A percentile compares a stretch with the other conserved stretches of the same genome.
phyloP scores from a whole-genome alignment of 2,113 vertebrate genomes.

The Clarias batrachus region DNA sequence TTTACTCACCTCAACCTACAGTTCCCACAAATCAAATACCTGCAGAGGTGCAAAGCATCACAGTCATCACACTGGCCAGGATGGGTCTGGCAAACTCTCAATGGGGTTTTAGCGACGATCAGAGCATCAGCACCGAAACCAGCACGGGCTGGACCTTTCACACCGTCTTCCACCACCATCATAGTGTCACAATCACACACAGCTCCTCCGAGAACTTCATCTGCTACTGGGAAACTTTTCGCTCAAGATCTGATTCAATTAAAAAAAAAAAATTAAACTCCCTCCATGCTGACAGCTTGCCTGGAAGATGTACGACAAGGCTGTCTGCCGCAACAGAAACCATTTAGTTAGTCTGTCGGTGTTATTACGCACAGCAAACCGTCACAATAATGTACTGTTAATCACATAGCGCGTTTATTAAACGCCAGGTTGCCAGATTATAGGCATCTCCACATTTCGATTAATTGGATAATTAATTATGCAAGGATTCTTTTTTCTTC shows the following conservation, averaged over 20 bases:
- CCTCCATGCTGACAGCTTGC: conserved; percentile 65
- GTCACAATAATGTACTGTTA: neutral
- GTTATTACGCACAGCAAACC: neutral
- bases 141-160: neutral
- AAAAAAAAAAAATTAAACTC: conserved; percentile 56
- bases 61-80: conserved; percentile 58
- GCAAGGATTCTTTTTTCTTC: too few relatives aligned
- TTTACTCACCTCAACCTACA: conserved; percentile 68
- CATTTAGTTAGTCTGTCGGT: neutral
- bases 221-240: conserved; percentile 12
- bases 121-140: conserved; percentile 53
- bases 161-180: conserved; percentile 43
- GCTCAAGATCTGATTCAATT: conserved; percentile 48
- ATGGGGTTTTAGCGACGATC: conserved; percentile 64
- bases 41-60: conserved; percentile 67
- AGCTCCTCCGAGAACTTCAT: conserved; percentile 33
- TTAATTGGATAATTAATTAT: neutral
- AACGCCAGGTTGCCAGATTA: conserved; percentile 4
- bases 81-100: conserved; percentile 64
- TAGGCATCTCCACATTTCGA: fast-evolving
- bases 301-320: conserved; percentile 48
- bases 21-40: conserved; percentile 63
- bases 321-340: neutral
- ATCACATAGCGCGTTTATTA: neutral
- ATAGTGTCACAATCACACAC: conserved; percentile 59